Conservation (phyloP, 2,797 vertebrate genomes). For the Crocodylus rhombifer region DNA sequence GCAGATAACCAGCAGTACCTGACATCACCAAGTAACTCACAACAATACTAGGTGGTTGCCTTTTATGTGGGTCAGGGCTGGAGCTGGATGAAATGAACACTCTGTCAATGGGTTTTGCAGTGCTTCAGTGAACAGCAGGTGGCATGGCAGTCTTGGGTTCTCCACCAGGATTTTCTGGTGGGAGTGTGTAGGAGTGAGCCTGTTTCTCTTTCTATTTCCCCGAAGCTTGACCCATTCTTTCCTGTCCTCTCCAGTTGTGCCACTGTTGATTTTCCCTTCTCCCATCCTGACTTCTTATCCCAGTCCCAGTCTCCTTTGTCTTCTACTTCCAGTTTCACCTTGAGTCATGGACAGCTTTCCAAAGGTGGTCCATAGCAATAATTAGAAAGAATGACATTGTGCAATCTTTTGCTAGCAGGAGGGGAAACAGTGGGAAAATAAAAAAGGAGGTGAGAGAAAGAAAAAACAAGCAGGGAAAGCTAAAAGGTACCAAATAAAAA, state of each 20-base stretch:
- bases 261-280: neutral
- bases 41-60: neutral
- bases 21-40: constrained; percentile 12
- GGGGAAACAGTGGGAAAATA: too few species aligned
- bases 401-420: too few species aligned
- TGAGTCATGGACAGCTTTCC: too few species aligned
- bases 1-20: constrained; percentile 57
- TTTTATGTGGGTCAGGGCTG: neutral
- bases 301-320: too few species aligned
- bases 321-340: too few species aligned
- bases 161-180: neutral
- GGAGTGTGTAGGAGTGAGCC: too few species aligned
- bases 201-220: neutral
- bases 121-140: neutral
- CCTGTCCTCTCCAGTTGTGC: neutral
- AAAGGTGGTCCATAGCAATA: too few species aligned
- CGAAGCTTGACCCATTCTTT: neutral
- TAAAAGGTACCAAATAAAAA: neutral
- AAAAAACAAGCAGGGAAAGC: neutral
- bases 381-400: too few species aligned
- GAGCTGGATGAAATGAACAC: neutral
- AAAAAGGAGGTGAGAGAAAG: constrained; percentile 2
- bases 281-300: neutral
- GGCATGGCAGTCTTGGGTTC: neutral
- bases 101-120: neutral